These are phyloP conservation scores for Melanchra persicariae DNA, from an alignment of 2,888 invertebrate species.

Conservation along the genomic window DNA sequence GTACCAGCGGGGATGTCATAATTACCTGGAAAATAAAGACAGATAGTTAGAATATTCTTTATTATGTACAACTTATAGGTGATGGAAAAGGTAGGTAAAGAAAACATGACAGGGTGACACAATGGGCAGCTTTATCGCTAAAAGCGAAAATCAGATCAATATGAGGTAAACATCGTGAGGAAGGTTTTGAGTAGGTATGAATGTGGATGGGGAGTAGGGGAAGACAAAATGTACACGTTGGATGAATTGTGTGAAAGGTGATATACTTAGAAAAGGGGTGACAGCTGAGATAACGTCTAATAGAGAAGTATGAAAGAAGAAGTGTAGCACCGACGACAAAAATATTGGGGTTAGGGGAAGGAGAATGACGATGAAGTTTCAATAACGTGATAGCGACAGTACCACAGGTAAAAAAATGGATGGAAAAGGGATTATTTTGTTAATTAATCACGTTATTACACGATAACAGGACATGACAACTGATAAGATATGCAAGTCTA, in stretches of 20 bases:
- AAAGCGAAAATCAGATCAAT: not conserved
- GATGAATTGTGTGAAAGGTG: not conserved
- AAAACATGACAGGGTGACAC: too few relatives aligned
- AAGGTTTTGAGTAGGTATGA: too few relatives aligned
- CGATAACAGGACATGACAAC: not conserved
- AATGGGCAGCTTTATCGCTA: not conserved
- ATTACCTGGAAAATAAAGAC: conserved; percentile 76
- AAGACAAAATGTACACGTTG: too few relatives aligned
- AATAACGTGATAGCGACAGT: not conserved
- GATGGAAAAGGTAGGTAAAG: too few relatives aligned
- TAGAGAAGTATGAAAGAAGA: not conserved
- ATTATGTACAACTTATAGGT: too few relatives aligned
- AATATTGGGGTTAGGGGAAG: not conserved
- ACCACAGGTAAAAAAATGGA: not conserved
- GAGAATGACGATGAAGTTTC: not conserved
- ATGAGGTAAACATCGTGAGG: too few relatives aligned
- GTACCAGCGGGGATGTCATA: conserved; percentile 88
- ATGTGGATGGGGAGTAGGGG: too few relatives aligned
- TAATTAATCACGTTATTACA: not conserved
- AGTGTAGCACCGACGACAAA: not conserved
- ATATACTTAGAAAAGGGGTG: not conserved
- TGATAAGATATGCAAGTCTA: conserved; percentile 13
- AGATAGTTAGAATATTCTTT: too few relatives aligned
- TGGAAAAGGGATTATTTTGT: not conserved
- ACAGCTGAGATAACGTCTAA: not conserved